phyloP scores from a whole-genome alignment of 2,113 vertebrate species.

The Petaurus breviceps region DNA sequence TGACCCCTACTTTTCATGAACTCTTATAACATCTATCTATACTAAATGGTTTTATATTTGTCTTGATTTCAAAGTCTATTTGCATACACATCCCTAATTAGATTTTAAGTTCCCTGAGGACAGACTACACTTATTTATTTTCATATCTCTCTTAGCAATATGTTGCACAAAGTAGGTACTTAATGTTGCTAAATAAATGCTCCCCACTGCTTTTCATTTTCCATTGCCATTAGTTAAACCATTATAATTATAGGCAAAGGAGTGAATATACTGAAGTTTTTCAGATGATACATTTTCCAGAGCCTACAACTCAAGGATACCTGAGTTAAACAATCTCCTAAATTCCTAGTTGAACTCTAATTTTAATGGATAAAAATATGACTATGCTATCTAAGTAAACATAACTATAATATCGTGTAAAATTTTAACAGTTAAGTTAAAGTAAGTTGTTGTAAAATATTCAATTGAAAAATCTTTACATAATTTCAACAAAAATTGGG shows the following conservation, averaged over 20 bases:
- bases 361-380: constrained; percentile 53
- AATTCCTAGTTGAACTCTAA: constrained; percentile 22
- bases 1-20: neutral
- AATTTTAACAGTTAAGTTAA: constrained; percentile 12
- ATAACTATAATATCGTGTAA: constrained; percentile 4
- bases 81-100: neutral
- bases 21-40: neutral
- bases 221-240: neutral
- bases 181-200: neutral
- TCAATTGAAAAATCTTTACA: neutral
- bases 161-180: neutral
- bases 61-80: neutral
- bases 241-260: neutral
- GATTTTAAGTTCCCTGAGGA: neutral
- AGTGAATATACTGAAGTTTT: neutral
- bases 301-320: neutral
- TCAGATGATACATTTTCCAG: neutral
- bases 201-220: neutral
- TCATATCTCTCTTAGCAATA: neutral
- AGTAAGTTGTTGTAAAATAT: constrained; percentile 24
- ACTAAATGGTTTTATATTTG: neutral
- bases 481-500: constrained; percentile 50
- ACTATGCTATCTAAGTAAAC: constrained; percentile 21
- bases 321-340: constrained; percentile 44
- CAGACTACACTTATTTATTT: neutral